phyloP scores from a whole-genome alignment of 2,113 vertebrate species.

The Gobius niger region DNA sequence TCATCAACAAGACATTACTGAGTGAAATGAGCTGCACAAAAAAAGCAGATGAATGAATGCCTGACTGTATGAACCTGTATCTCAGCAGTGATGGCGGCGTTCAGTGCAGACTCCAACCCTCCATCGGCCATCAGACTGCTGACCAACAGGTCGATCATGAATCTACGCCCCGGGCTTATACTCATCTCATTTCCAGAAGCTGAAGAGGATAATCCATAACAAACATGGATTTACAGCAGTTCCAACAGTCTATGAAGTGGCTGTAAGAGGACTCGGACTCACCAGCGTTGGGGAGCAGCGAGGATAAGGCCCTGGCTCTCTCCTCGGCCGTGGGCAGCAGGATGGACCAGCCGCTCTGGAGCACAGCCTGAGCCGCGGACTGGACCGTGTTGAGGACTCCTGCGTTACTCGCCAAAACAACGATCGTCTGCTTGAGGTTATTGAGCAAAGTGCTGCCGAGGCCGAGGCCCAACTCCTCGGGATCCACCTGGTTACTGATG shows the following conservation, averaged over 20 bases:
- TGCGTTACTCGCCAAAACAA: constrained; percentile 91
- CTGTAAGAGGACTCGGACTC: constrained; percentile 9
- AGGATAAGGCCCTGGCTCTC: constrained; percentile 90
- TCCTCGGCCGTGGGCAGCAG: constrained; percentile 95
- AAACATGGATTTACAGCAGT: too few species aligned
- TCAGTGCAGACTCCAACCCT: constrained; percentile 92
- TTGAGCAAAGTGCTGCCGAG: constrained; percentile 91
- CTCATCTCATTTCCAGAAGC: constrained; percentile 93
- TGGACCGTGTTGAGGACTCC: constrained; percentile 94
- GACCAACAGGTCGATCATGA: constrained; percentile 97
- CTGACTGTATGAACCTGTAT: constrained; percentile 83
- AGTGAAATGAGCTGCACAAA: neutral
- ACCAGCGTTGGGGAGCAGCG: constrained; percentile 93
- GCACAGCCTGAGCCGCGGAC: constrained; percentile 89
- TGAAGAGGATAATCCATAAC: constrained; percentile 40
- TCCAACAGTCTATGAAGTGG: too few species aligned
- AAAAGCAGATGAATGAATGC: neutral
- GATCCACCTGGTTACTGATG: constrained; percentile 96
- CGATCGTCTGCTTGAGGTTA: constrained; percentile 95
- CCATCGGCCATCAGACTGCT: constrained; percentile 98
- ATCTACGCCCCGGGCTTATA: constrained; percentile 90
- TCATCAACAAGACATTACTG: constrained; percentile 16
- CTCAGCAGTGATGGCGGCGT: constrained; percentile 95
- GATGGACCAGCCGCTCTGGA: constrained; percentile 97
- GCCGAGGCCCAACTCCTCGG: constrained; percentile 90